These are phyloP conservation scores for Penaeus chinensis DNA, from an alignment of 1,140 invertebrate genomes.

Conservation along the genomic window DNA sequence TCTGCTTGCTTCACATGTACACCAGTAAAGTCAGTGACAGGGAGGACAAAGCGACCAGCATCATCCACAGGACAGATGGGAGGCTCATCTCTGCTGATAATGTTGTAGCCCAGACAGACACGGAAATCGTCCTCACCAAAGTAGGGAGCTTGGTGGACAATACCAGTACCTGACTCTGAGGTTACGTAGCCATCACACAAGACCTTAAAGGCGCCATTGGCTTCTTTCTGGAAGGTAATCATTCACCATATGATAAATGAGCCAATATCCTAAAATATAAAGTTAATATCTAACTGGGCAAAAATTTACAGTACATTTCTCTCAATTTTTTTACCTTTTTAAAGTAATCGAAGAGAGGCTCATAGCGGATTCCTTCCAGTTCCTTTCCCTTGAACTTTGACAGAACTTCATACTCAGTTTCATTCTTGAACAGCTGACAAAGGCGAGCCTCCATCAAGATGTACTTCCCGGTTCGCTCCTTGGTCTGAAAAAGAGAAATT, in stretches of 20 bases:
- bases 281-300: not conserved
- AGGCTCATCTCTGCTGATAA: slow-evolving; percentile 86
- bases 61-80: slow-evolving; percentile 95
- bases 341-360: slow-evolving; percentile 95
- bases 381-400: slow-evolving; percentile 85
- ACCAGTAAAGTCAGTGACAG: slow-evolving; percentile 90
- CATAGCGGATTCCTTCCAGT: slow-evolving; percentile 86
- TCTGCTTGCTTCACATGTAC: slow-evolving; percentile 93
- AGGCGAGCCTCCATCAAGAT: slow-evolving; percentile 91
- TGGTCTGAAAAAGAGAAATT: slow-evolving; percentile 71
- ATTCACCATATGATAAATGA: slow-evolving; percentile 41
- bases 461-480: slow-evolving; percentile 77
- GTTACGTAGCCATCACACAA: slow-evolving; percentile 94
- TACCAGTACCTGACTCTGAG: slow-evolving; percentile 96
- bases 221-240: slow-evolving; percentile 68
- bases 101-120: slow-evolving; percentile 83
- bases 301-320: not conserved
- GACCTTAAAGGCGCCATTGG: slow-evolving; percentile 85
- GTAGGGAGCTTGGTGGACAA: slow-evolving; percentile 96
- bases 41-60: slow-evolving; percentile 85
- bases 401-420: slow-evolving; percentile 78
- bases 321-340: slow-evolving; percentile 65
- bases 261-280: not conserved
- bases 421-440: slow-evolving; percentile 83
- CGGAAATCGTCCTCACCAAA: slow-evolving; percentile 98